A percentile compares a stretch with the other conserved stretches of the same genome.
Conservation (phyloP, 2,888 invertebrate species). For the Nemotelus pantherinus region DNA sequence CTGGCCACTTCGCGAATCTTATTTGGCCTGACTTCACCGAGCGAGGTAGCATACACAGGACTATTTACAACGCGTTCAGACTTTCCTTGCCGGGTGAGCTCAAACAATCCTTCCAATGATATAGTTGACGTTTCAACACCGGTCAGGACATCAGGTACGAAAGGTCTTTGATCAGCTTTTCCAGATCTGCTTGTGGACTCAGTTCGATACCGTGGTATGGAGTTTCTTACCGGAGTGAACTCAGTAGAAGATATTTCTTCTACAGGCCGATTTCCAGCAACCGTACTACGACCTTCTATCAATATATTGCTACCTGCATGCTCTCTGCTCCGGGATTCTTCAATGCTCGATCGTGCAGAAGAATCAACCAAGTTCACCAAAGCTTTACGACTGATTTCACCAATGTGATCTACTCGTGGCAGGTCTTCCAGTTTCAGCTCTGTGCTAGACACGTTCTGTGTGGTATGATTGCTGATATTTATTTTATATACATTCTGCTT, state of each 20-base stretch:
- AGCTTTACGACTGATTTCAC: conserved; percentile 75
- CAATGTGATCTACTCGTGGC: conserved; percentile 73
- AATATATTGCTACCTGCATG: conserved; percentile 57
- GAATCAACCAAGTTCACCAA: conserved; percentile 74
- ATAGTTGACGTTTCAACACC: conserved; percentile 72
- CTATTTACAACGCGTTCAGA: conserved; percentile 47
- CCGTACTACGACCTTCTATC: conserved; percentile 64
- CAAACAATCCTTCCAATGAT: conserved; percentile 74
- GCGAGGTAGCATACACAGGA: conserved; percentile 65
- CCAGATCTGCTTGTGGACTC: background rate
- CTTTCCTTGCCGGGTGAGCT: conserved; percentile 65
- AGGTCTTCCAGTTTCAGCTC: conserved; percentile 69
- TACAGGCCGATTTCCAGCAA: conserved; percentile 63
- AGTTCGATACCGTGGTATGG: conserved; percentile 50
- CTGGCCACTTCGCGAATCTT: background rate
- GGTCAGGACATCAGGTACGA: conserved; percentile 59
- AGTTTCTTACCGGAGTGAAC: conserved; percentile 57
- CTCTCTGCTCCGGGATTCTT: conserved; percentile 27
- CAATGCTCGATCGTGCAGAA: conserved; percentile 5
- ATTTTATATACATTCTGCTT: conserved; percentile 71
- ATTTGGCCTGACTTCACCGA: conserved; percentile 56
- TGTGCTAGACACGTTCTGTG: conserved; percentile 61
- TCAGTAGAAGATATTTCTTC: conserved; percentile 53
- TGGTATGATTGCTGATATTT: conserved; percentile 56
- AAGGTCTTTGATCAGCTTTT: background rate